A percentile compares a stretch with the other conserved stretches of the same genome.
Conservation (phyloP, 53 echinoderm and acorn worm species). For the Astropecten irregularis region DNA sequence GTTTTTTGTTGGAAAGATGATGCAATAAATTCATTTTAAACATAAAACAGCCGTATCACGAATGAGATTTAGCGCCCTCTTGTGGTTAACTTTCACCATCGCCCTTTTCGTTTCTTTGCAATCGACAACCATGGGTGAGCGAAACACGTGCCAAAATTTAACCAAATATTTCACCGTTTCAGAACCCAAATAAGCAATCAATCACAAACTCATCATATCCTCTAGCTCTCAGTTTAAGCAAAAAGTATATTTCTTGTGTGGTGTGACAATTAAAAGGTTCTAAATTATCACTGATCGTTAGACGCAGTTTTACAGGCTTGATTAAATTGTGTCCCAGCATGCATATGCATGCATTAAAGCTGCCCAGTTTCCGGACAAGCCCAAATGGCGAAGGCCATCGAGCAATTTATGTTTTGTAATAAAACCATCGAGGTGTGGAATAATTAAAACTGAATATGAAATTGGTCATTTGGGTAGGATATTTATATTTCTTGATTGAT, state of each 20-base stretch:
- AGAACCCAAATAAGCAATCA: background rate
- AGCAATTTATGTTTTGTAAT: too few species aligned
- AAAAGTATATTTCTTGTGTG: background rate
- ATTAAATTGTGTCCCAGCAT: background rate
- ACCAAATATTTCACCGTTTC: conserved; percentile 2
- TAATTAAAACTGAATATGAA: too few species aligned
- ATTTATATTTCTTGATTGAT: too few species aligned
- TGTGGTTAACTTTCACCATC: background rate
- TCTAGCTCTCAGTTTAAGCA: background rate
- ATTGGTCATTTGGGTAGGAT: too few species aligned
- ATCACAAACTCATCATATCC: background rate
- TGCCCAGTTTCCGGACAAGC: conserved; percentile 36
- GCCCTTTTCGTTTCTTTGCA: conserved; percentile 42
- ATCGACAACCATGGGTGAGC: conserved; percentile 51
- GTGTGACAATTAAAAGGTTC: background rate
- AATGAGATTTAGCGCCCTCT: conserved; percentile 31
- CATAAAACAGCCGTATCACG: background rate
- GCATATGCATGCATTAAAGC: background rate
- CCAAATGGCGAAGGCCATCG: too few species aligned
- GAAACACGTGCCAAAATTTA: conserved; percentile 43
- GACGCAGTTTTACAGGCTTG: background rate
- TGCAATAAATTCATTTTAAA: too few species aligned
- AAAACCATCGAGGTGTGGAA: too few species aligned
- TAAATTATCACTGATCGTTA: background rate
- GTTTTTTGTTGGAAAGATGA: too few species aligned